phyloP scores from a whole-genome alignment of 1,140 invertebrate species.

The Drosophila micromelanica region DNA sequence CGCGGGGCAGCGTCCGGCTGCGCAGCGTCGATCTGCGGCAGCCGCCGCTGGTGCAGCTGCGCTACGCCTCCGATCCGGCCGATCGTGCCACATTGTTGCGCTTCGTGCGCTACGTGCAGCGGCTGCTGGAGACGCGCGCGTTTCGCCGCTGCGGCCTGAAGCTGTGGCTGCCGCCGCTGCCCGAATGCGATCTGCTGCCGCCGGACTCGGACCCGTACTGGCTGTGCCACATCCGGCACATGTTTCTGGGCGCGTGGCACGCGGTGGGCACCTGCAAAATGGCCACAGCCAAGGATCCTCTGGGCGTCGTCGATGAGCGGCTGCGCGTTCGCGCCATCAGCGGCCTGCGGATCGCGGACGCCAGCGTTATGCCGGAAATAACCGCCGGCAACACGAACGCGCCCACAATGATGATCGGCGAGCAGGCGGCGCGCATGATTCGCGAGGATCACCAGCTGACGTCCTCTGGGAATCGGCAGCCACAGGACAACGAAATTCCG shows the following conservation, averaged over 20 bases:
- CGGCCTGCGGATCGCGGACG: conserved; percentile 90
- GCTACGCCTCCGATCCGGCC: conserved; percentile 89
- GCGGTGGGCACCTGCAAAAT: conserved; percentile 91
- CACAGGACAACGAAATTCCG: background rate
- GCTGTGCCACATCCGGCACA: conserved; percentile 87
- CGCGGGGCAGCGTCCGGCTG: conserved; percentile 83
- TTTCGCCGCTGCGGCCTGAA: conserved; percentile 85
- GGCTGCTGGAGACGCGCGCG: conserved; percentile 84
- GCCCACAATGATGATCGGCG: conserved; percentile 90
- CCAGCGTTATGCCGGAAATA: conserved; percentile 92
- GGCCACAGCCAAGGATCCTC: conserved; percentile 87
- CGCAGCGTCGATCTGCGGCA: conserved; percentile 66
- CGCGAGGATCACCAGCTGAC: conserved; percentile 84
- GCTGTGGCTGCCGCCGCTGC: conserved; percentile 82
- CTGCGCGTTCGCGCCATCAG: conserved; percentile 88
- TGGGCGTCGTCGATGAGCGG: conserved; percentile 88
- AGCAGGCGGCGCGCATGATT: conserved; percentile 90
- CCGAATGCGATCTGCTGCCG: conserved; percentile 73
- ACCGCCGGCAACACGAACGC: conserved; percentile 91
- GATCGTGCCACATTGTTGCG: conserved; percentile 90
- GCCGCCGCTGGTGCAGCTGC: conserved; percentile 91
- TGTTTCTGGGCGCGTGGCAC: conserved; percentile 88
- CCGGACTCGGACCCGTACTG: conserved; percentile 87
- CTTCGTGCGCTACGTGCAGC: conserved; percentile 86
- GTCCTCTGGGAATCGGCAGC: background rate